Percentiles rank a stretch among this genome's conserved stretches.
Conservation (phyloP, 2,888 invertebrate genomes). For the Shargacucullia verbasci region DNA sequence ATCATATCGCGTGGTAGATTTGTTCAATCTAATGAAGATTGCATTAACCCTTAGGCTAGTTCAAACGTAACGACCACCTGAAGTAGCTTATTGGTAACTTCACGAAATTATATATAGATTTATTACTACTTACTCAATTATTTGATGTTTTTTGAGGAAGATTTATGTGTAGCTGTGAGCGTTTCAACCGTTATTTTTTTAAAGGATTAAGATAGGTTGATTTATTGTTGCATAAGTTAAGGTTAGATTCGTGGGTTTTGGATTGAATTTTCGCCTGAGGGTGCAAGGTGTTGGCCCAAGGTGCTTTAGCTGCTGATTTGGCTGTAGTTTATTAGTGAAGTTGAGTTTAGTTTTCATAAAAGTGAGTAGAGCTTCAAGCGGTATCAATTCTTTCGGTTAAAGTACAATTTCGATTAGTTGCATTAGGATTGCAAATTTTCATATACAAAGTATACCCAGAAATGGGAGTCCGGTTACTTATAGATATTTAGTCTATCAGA, state of each 20-base stretch:
- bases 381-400: not conserved
- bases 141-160: slow-evolving; percentile 79
- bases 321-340: slow-evolving; percentile 19
- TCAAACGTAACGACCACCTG: slow-evolving; percentile 84
- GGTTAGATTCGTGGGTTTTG: slow-evolving; percentile 42
- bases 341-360: not conserved
- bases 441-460: too few relatives aligned
- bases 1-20: slow-evolving; percentile 56
- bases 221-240: slow-evolving; percentile 56
- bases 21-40: slow-evolving; percentile 81
- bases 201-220: slow-evolving; percentile 55
- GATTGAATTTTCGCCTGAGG: slow-evolving; percentile 42
- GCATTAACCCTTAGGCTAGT: slow-evolving; percentile 72
- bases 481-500: too few relatives aligned
- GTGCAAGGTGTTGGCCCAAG: slow-evolving; percentile 45
- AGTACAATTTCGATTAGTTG: too few relatives aligned
- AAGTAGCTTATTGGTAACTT: slow-evolving; percentile 81
- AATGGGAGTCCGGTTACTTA: too few relatives aligned
- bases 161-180: slow-evolving; percentile 83
- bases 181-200: slow-evolving; percentile 60
- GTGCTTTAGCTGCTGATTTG: slow-evolving; percentile 34
- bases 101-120: slow-evolving; percentile 84
- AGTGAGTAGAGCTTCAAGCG: not conserved
- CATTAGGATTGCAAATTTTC: too few relatives aligned
- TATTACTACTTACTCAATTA: slow-evolving; percentile 81